A percentile compares a stretch with the other conserved stretches of the same genome.
Evolutionary conservation across 2,113 vertebrate genomes (phyloP).

Genomic region (Chloebia gouldiae): DNA sequence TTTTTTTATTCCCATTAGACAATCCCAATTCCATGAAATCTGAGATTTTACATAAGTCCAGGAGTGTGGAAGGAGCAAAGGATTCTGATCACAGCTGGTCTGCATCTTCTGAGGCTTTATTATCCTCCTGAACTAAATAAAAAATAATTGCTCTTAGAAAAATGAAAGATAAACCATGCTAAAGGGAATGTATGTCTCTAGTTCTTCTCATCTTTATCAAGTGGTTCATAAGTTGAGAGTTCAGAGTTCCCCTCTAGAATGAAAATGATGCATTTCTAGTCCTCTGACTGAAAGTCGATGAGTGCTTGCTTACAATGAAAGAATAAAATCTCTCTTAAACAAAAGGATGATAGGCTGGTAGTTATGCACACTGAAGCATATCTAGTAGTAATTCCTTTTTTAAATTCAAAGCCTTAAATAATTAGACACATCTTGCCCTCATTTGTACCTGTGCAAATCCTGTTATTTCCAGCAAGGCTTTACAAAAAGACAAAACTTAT

Average conservation of each 20-base stretch:
- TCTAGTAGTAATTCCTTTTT: not conserved
- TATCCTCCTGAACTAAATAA: not conserved
- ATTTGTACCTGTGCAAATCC: slow-evolving; percentile 13
- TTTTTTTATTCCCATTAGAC: not conserved
- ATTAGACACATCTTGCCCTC: not conserved
- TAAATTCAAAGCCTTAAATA: not conserved
- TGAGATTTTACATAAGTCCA: not conserved
- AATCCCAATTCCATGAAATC: not conserved
- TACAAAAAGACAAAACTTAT: not conserved
- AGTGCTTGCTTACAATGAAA: not conserved
- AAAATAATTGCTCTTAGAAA: not conserved
- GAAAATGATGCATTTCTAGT: not conserved
- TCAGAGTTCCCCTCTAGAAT: not conserved
- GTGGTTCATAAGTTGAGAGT: not conserved
- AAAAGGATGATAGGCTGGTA: not conserved
- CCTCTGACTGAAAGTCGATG: not conserved
- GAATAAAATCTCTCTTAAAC: not conserved
- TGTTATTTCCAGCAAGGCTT: not conserved
- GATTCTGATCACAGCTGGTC: not conserved
- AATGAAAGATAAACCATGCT: not conserved
- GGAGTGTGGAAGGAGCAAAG: not conserved
- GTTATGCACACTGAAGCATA: not conserved
- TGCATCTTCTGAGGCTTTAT: not conserved
- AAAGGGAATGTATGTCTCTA: not conserved
- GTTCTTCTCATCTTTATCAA: not conserved